Percentiles rank a stretch among this genome's conserved stretches.
Conservation (phyloP, 2,113 vertebrate genomes). For the Bufo gargarizans region DNA sequence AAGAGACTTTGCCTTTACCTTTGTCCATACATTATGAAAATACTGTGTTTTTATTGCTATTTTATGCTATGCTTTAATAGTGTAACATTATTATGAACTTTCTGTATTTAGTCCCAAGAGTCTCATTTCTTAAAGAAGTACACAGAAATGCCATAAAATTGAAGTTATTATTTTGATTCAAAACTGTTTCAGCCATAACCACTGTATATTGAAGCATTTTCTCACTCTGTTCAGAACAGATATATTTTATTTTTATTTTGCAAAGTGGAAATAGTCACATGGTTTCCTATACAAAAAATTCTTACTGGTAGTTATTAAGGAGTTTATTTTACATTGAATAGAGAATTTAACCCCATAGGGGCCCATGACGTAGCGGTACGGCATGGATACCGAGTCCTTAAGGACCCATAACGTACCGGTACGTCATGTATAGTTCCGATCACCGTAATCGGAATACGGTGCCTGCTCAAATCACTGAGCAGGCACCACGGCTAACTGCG, state of each 20-base stretch:
- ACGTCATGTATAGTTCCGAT: too few relatives aligned
- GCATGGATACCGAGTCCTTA: too few relatives aligned
- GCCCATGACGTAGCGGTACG: too few relatives aligned
- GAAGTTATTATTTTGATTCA: conserved; percentile 6
- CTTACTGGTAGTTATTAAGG: too few relatives aligned
- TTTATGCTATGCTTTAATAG: conserved; percentile 38
- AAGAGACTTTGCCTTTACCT: conserved; percentile 13
- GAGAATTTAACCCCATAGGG: too few relatives aligned
- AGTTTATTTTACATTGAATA: too few relatives aligned
- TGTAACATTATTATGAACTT: conserved; percentile 34
- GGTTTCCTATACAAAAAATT: background rate
- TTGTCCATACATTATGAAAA: conserved; percentile 39
- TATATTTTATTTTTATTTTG: background rate
- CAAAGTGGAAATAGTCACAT: background rate
- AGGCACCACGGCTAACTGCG: too few relatives aligned
- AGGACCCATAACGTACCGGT: too few relatives aligned
- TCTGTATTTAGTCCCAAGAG: conserved; percentile 36
- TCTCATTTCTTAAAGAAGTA: conserved; percentile 29
- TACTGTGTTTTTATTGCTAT: conserved; percentile 25
- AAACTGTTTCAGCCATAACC: background rate
- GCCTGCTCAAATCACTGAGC: too few relatives aligned
- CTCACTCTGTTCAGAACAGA: background rate
- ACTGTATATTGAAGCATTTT: conserved; percentile 22
- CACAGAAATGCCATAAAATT: background rate
- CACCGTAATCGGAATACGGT: too few relatives aligned